Conservation (phyloP, 2,797 vertebrate species). For the Peromyscus melanophrys region DNA sequence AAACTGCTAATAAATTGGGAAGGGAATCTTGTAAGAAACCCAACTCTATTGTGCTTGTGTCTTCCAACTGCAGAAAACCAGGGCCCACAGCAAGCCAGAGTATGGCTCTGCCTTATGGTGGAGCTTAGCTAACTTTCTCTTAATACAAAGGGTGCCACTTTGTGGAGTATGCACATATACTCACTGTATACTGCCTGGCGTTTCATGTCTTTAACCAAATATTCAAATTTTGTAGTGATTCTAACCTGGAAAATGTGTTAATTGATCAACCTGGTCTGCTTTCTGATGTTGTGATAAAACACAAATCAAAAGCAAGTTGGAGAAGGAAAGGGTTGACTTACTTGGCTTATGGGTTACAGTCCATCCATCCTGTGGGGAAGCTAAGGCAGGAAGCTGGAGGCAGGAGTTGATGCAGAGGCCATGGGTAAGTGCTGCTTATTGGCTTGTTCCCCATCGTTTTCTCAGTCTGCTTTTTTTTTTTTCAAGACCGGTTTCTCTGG, state of each 20-base stretch:
- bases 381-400: neutral
- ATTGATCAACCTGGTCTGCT: neutral
- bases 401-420: neutral
- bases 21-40: neutral
- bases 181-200: neutral
- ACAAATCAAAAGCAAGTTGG: neutral
- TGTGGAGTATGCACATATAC: neutral
- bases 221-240: neutral
- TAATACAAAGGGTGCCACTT: neutral
- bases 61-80: neutral
- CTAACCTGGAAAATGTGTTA: neutral
- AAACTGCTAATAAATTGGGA: neutral
- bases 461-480: neutral
- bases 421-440: neutral
- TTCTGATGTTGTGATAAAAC: neutral
- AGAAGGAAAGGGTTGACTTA: neutral
- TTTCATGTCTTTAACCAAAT: neutral
- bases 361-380: neutral
- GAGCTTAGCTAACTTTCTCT: neutral
- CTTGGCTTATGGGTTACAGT: neutral
- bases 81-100: neutral
- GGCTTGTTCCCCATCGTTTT: rapidly evolving
- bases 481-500: too few species aligned
- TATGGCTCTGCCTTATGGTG: neutral
- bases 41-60: neutral